Percentiles rank a stretch among this genome's conserved stretches.
These are phyloP conservation scores for Phrynosoma blainvillii DNA, from an alignment of 2,113 vertebrate genomes.

Conservation along the genomic window DNA sequence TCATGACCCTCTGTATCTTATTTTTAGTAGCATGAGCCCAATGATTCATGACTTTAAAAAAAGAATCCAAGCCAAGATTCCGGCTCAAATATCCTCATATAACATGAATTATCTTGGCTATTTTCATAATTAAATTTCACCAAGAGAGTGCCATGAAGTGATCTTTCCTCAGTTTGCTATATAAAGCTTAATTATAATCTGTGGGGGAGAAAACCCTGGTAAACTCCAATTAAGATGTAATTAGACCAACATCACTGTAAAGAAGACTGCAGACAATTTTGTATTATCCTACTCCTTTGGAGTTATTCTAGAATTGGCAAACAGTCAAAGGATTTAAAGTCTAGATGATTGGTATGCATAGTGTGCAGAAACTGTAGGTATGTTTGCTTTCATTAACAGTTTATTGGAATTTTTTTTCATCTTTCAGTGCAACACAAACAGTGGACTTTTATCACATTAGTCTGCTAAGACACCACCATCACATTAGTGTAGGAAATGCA, in stretches of 20 bases:
- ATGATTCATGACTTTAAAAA: constrained; percentile 59
- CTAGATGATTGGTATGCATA: constrained; percentile 51
- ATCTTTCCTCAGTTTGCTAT: constrained; percentile 38
- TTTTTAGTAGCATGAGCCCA: constrained; percentile 66
- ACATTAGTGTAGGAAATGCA: no score
- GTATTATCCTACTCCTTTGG: constrained; percentile 63
- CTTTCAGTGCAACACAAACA: not conserved
- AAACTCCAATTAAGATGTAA: constrained; percentile 48
- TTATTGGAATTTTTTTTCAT: not conserved
- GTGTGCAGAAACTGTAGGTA: constrained; percentile 33
- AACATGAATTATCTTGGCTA: constrained; percentile 36
- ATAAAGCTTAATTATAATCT: constrained; percentile 43
- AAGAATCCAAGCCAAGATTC: constrained; percentile 57
- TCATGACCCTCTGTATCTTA: constrained; percentile 69
- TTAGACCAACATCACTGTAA: constrained; percentile 48
- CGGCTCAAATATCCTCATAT: constrained; percentile 43
- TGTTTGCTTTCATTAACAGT: not conserved
- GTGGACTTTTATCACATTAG: not conserved
- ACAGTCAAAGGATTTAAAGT: constrained; percentile 51
- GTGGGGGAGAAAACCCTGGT: not conserved
- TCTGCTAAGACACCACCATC: no score
- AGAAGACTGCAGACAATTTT: constrained; percentile 34
- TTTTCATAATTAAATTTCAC: constrained; percentile 40
- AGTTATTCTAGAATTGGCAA: constrained; percentile 54
- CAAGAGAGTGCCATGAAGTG: constrained; percentile 37